Evolutionary conservation across 2,888 invertebrate genomes (phyloP).

Genomic region (Apoda limacodes): DNA sequence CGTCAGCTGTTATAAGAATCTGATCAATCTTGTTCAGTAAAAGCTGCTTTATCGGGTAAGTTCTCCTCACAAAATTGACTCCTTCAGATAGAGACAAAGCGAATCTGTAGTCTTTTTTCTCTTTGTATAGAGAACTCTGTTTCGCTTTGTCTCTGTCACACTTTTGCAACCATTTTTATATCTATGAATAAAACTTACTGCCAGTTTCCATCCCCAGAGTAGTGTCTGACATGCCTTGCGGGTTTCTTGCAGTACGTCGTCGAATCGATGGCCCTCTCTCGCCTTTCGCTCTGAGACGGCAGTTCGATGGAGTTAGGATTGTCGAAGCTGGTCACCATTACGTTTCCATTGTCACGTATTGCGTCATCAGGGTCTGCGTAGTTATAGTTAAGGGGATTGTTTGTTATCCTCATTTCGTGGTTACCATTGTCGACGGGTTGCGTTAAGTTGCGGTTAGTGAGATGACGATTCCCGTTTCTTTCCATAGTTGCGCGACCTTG

Average conservation of each 20-base stretch:
- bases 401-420: slow-evolving; percentile 79
- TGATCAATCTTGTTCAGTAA: no score
- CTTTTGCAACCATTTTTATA: no score
- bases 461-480: slow-evolving; percentile 59
- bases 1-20: no score
- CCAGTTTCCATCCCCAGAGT: slow-evolving; percentile 58
- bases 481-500: slow-evolving; percentile 74
- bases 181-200: slow-evolving; percentile 45
- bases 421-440: slow-evolving; percentile 40
- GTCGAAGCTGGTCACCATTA: slow-evolving; percentile 77
- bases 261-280: slow-evolving; percentile 66
- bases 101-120: no score
- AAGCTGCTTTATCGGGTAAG: no score
- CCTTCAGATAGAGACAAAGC: no score
- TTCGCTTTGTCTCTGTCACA: no score
- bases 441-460: slow-evolving; percentile 46
- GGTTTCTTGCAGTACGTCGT: slow-evolving; percentile 80
- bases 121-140: no score
- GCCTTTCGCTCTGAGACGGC: slow-evolving; percentile 61
- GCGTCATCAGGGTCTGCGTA: slow-evolving; percentile 77
- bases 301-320: slow-evolving; percentile 80
- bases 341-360: slow-evolving; percentile 57
- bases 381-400: slow-evolving; percentile 80
- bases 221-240: slow-evolving; percentile 40
- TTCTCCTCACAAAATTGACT: no score